Conservation (phyloP, 2,797 vertebrate genomes). For the Okamejei kenojei region DNA sequence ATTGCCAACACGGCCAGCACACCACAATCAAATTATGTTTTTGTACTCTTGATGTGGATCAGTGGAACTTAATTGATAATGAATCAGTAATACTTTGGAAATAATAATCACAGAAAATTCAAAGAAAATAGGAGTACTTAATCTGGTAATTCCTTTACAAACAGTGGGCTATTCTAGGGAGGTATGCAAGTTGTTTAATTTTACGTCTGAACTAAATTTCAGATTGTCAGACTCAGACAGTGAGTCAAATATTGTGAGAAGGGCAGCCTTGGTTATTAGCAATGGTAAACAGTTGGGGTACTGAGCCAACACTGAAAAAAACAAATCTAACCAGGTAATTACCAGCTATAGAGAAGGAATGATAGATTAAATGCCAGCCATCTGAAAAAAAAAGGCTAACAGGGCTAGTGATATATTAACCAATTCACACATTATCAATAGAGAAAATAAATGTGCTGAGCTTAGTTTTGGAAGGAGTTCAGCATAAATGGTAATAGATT, state of each 20-base stretch:
- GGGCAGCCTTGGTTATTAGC: neutral
- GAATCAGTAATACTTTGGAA: neutral
- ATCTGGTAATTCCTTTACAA: neutral
- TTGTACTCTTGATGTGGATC: neutral
- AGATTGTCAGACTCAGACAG: neutral
- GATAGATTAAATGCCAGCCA: neutral
- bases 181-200: neutral
- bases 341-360: neutral
- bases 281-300: neutral
- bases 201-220: neutral
- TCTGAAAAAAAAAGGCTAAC: neutral
- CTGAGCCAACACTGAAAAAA: neutral
- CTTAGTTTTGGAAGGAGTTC: neutral
- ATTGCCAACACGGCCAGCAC: neutral
- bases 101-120: neutral
- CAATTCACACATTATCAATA: neutral
- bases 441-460: neutral
- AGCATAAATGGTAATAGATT: neutral
- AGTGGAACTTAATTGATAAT: neutral
- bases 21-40: neutral
- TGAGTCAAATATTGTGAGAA: neutral
- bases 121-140: neutral
- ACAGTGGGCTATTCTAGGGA: neutral
- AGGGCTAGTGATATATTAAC: neutral
- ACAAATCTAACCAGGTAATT: neutral